phyloP scores from a whole-genome alignment of 2,888 invertebrate species.

The Meliscaeva auricollis region DNA sequence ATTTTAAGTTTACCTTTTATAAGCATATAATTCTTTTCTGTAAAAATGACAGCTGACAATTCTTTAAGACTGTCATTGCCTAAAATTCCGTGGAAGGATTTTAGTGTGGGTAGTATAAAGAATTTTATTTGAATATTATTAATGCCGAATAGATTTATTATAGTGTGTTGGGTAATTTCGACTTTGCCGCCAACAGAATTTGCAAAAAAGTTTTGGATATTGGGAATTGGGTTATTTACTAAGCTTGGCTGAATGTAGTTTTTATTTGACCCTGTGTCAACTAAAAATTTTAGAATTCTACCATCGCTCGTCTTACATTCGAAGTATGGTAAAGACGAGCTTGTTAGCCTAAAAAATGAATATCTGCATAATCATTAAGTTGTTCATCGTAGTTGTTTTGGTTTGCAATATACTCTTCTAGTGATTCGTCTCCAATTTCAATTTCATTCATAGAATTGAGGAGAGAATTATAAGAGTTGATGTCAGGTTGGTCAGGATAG shows the following conservation, averaged over 20 bases:
- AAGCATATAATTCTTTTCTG: neutral
- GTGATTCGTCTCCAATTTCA: neutral
- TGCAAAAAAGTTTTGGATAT: constrained; percentile 2
- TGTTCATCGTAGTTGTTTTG: neutral
- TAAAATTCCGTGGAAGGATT: neutral
- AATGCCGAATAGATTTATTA: neutral
- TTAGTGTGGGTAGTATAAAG: neutral
- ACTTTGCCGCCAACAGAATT: neutral
- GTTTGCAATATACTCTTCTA: neutral
- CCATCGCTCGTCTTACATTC: neutral
- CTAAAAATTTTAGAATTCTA: neutral
- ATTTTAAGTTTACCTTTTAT: neutral
- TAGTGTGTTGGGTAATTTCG: neutral
- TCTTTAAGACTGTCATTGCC: neutral
- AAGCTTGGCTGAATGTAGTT: constrained; percentile 1
- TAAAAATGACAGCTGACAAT: neutral
- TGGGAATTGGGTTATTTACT: neutral
- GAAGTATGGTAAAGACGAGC: neutral
- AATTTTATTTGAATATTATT: neutral
- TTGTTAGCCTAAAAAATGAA: neutral
- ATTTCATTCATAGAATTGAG: neutral
- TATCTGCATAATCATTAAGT: neutral
- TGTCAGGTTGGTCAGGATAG: neutral
- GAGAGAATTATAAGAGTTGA: neutral
- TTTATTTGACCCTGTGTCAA: neutral